A percentile compares a stretch with the other conserved stretches of the same genome.
phyloP scores from a whole-genome alignment of 1,140 invertebrate genomes.

The Drosophila melanogaster region DNA sequence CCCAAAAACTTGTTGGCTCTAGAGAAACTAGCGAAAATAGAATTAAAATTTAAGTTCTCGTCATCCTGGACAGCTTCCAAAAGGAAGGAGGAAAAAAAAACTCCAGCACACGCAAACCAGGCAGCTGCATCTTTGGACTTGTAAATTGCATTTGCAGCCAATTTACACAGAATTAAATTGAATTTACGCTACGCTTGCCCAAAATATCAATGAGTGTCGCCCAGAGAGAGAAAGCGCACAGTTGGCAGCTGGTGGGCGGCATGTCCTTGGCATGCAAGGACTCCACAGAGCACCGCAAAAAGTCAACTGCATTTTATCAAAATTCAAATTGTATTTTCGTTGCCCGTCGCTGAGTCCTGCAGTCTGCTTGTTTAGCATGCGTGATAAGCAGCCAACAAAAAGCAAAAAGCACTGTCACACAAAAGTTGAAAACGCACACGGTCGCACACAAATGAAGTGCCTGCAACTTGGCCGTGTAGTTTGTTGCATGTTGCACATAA shows the following conservation, averaged over 20 bases:
- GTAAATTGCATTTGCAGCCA: slow-evolving; percentile 79
- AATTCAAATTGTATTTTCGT: slow-evolving; percentile 79
- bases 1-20: slow-evolving; percentile 1
- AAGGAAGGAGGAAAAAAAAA: slow-evolving; percentile 10
- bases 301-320: slow-evolving; percentile 80
- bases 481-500: slow-evolving; percentile 60
- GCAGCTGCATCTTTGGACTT: slow-evolving; percentile 60
- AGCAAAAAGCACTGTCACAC: slow-evolving; percentile 37
- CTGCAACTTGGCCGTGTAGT: slow-evolving; percentile 41
- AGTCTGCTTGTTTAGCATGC: slow-evolving; percentile 76
- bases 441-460: slow-evolving; percentile 48
- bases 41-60: not conserved
- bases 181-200: slow-evolving; percentile 79
- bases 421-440: slow-evolving; percentile 31
- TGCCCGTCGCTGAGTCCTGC: slow-evolving; percentile 25
- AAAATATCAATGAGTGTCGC: slow-evolving; percentile 77
- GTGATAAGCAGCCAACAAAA: slow-evolving; percentile 73
- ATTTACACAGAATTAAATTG: slow-evolving; percentile 81
- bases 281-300: slow-evolving; percentile 40
- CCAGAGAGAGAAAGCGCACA: slow-evolving; percentile 32
- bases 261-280: slow-evolving; percentile 23
- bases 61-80: slow-evolving; percentile 4
- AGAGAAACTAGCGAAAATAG: slow-evolving; percentile 1
- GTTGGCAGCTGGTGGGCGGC: slow-evolving; percentile 9
- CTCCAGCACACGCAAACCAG: slow-evolving; percentile 50